Conservation (phyloP, 1,140 invertebrate genomes). For the Drosophila insularis region DNA sequence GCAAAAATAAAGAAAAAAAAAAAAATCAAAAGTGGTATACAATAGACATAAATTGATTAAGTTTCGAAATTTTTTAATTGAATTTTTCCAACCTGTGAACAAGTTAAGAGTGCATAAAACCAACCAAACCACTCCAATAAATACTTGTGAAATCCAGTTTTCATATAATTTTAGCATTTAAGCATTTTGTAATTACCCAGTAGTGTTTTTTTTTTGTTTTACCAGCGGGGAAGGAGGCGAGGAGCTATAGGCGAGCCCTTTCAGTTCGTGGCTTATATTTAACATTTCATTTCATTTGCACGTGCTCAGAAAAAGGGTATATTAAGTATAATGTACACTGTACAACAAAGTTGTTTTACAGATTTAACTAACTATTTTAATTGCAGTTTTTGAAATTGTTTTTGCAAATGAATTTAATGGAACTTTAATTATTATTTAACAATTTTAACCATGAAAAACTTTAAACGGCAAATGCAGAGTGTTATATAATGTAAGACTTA, state of each 20-base stretch:
- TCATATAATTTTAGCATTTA: slow-evolving; percentile 49
- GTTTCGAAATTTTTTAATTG: not conserved
- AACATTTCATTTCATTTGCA: not conserved
- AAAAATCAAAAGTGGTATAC: not conserved
- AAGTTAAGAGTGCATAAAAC: slow-evolving; percentile 42
- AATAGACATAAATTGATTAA: too few species aligned
- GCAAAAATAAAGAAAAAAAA: not conserved
- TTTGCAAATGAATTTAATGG: too few species aligned
- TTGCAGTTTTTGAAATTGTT: too few species aligned
- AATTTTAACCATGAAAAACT: too few species aligned
- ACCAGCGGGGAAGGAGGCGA: not conserved
- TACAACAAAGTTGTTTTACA: too few species aligned
- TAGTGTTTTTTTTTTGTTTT: slow-evolving; percentile 56
- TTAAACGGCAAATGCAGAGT: too few species aligned
- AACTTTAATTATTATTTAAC: too few species aligned
- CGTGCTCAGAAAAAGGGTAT: not conserved
- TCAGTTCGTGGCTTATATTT: slow-evolving; percentile 16
- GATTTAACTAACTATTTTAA: too few species aligned
- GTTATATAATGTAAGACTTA: too few species aligned
- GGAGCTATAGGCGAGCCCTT: not conserved
- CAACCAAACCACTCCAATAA: slow-evolving; percentile 37
- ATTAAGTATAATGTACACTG: too few species aligned
- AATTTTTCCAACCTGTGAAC: slow-evolving; percentile 26
- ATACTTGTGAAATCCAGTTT: slow-evolving; percentile 57
- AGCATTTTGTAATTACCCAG: slow-evolving; percentile 76